These are phyloP conservation scores for Callopanchax toddi DNA, from an alignment of 2,113 vertebrate genomes.

Conservation along the genomic window DNA sequence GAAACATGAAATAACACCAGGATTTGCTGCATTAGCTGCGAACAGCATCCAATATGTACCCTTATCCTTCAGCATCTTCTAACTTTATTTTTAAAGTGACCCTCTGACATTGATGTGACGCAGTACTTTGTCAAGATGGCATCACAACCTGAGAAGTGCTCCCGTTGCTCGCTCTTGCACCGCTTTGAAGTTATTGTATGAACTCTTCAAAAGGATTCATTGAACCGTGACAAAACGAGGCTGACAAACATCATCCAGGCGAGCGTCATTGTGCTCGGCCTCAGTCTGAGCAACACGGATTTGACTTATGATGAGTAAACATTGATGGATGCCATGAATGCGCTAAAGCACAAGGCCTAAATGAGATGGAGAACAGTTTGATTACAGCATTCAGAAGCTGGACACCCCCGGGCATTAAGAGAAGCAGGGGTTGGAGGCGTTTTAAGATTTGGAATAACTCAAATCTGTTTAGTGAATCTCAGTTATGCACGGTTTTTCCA, in stretches of 20 bases:
- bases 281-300: neutral
- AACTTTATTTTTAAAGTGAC: constrained; percentile 33
- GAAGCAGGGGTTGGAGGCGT: constrained; percentile 9
- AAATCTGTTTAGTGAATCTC: too few relatives aligned
- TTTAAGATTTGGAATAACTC: constrained; percentile 27
- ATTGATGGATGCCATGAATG: too few relatives aligned
- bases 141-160: constrained; percentile 35
- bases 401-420: constrained; percentile 5
- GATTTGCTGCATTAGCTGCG: constrained; percentile 7
- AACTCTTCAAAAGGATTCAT: constrained; percentile 13
- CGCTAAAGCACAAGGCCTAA: too few relatives aligned
- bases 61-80: neutral
- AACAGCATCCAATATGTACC: constrained; percentile 14
- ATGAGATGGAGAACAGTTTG: neutral
- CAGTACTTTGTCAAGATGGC: constrained; percentile 44
- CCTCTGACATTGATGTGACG: constrained; percentile 33
- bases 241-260: neutral
- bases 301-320: neutral
- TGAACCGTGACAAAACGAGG: constrained; percentile 24
- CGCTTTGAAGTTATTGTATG: neutral
- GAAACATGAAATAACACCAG: constrained; percentile 28
- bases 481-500: constrained; percentile 18
- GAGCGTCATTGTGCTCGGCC: neutral
- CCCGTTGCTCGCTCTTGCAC: constrained; percentile 17
- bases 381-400: constrained; percentile 3